phyloP scores from a whole-genome alignment of 2,888 invertebrate species.

The Seladonia tumulorum region DNA sequence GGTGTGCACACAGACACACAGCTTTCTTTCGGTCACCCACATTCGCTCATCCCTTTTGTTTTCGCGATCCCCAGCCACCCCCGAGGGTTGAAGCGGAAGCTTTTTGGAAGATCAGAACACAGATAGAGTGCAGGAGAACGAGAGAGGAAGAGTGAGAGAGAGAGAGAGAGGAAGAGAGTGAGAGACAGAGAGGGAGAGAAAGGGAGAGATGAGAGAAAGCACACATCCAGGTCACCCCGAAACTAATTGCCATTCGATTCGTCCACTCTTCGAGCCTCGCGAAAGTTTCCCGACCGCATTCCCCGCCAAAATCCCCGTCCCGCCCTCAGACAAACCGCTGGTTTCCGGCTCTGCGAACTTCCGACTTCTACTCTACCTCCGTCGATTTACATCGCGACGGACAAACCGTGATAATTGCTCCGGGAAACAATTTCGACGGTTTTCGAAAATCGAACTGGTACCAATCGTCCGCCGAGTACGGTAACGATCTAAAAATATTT shows the following conservation, averaged over 20 bases:
- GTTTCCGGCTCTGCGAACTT: slow-evolving; percentile 55
- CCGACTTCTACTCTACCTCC: slow-evolving; percentile 36
- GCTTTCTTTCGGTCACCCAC: slow-evolving; percentile 2
- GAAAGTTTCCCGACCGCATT: slow-evolving; percentile 64
- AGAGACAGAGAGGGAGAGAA: slow-evolving; percentile 6
- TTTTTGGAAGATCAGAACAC: slow-evolving; percentile 6
- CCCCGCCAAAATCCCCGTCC: slow-evolving; percentile 47
- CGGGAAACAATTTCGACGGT: slow-evolving; percentile 6
- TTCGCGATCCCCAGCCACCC: not conserved
- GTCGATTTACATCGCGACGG: slow-evolving; percentile 34
- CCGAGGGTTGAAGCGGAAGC: not conserved
- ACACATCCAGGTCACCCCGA: slow-evolving; percentile 57
- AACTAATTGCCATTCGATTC: slow-evolving; percentile 71
- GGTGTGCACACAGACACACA: not conserved
- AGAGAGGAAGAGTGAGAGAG: not conserved
- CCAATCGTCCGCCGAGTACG: not conserved
- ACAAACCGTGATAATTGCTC: slow-evolving; percentile 52
- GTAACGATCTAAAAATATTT: not conserved
- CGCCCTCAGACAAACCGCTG: slow-evolving; percentile 56
- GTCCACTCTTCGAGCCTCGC: slow-evolving; percentile 53
- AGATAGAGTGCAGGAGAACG: not conserved
- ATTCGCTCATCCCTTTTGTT: slow-evolving; percentile 22
- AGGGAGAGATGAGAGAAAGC: not conserved
- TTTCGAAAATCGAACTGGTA: not conserved
- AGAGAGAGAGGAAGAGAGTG: not conserved